These are phyloP conservation scores for Drosophila repletoides DNA, from an alignment of 1,140 invertebrate genomes.

Conservation along the genomic window DNA sequence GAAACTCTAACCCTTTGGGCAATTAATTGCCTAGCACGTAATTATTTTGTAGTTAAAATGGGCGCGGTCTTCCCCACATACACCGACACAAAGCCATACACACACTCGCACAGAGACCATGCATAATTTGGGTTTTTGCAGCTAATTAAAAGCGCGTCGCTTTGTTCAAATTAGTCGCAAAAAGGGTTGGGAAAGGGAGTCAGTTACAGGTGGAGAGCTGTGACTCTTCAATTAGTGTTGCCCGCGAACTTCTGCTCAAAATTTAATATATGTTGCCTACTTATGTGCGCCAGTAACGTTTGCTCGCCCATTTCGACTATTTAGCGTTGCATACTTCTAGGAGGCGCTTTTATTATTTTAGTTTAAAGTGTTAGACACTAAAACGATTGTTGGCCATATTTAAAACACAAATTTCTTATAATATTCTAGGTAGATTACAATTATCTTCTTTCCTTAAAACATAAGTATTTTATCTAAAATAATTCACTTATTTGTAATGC, in stretches of 20 bases:
- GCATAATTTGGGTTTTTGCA: slow-evolving; percentile 76
- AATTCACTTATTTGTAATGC: too few relatives aligned
- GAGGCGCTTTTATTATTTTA: too few relatives aligned
- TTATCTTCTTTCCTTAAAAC: too few relatives aligned
- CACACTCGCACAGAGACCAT: slow-evolving; percentile 26
- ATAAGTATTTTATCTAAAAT: too few relatives aligned
- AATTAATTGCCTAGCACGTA: slow-evolving; percentile 78
- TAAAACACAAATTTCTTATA: too few relatives aligned
- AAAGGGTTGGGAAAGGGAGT: background rate
- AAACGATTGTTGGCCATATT: too few relatives aligned
- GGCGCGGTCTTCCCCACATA: slow-evolving; percentile 43
- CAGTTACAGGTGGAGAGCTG: slow-evolving; percentile 46
- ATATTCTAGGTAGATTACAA: too few relatives aligned
- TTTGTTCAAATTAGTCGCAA: slow-evolving; percentile 54
- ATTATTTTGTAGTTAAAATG: slow-evolving; percentile 79
- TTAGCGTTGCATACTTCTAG: too few relatives aligned
- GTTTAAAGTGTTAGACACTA: too few relatives aligned
- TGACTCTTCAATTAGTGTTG: slow-evolving; percentile 59
- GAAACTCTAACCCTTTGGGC: slow-evolving; percentile 69
- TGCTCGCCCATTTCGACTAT: background rate
- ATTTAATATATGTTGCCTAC: slow-evolving; percentile 6
- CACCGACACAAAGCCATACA: background rate
- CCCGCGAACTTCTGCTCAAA: background rate
- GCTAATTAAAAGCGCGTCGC: slow-evolving; percentile 76
- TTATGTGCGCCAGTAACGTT: slow-evolving; percentile 1